phyloP scores from a whole-genome alignment of 2,113 vertebrate genomes.

The Bungarus multicinctus region DNA sequence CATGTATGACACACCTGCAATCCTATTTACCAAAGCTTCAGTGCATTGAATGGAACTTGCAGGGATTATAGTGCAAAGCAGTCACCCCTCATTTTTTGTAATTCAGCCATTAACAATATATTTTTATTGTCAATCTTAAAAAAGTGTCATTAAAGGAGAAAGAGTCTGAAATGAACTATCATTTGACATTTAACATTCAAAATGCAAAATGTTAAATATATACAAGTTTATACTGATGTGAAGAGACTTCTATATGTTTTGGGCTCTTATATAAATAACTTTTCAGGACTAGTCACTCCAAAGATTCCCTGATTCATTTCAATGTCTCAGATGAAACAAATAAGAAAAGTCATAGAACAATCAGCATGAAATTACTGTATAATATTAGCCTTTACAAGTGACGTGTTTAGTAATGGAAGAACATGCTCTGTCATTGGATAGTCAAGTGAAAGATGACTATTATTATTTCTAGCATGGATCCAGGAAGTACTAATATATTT shows the following conservation, averaged over 20 bases:
- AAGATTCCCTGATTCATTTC: not conserved
- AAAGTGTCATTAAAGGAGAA: not conserved
- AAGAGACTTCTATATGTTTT: not conserved
- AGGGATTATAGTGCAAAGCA: conserved; percentile 1
- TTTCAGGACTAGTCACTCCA: not conserved
- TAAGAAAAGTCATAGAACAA: not conserved
- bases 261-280: not conserved
- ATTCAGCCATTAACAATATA: conserved; percentile 42
- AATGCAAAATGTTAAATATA: not conserved
- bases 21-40: not conserved
- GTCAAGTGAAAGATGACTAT: not conserved
- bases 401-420: not conserved
- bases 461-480: not conserved
- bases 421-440: not conserved
- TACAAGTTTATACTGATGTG: not conserved
- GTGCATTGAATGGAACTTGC: not conserved
- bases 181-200: not conserved
- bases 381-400: not conserved
- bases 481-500: not conserved
- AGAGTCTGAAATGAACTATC: not conserved
- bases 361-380: not conserved
- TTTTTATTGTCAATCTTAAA: not conserved
- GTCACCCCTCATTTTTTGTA: not conserved
- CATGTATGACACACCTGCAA: conserved; percentile 5
- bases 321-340: not conserved